Evolutionary conservation across 2,797 vertebrate species (phyloP).

Genomic region (Botia kubotai): DNA sequence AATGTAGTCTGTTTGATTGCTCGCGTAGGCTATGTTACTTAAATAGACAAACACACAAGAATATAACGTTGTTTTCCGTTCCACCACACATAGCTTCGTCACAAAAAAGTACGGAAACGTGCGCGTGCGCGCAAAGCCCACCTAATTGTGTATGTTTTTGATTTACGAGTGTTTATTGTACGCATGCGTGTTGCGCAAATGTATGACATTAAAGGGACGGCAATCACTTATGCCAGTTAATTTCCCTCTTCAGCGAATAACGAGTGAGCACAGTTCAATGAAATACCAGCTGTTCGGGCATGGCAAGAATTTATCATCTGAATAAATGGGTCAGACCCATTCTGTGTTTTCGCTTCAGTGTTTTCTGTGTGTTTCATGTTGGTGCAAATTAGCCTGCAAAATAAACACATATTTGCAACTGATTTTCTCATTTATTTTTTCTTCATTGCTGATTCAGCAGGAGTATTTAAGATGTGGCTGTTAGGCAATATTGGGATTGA

Average conservation of each 20-base stretch:
- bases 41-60: background rate
- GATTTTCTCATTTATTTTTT: background rate
- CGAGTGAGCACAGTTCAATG: constrained; percentile 10
- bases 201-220: background rate
- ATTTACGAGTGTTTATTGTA: background rate
- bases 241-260: constrained; percentile 11
- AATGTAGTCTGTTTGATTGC: background rate
- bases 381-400: background rate
- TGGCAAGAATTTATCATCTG: background rate
- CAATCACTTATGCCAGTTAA: constrained; percentile 5
- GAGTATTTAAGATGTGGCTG: background rate
- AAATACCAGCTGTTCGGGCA: constrained; percentile 10
- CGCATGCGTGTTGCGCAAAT: background rate
- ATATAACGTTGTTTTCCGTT: background rate
- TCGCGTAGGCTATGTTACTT: background rate
- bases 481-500: background rate
- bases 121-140: background rate
- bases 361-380: background rate
- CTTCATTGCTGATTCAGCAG: background rate
- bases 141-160: background rate
- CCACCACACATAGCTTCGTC: background rate
- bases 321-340: constrained; percentile 7
- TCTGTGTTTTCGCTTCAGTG: background rate
- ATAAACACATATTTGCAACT: background rate
- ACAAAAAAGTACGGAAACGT: background rate